A percentile compares a stretch with the other conserved stretches of the same genome.
Conservation (phyloP, 2,888 invertebrate species). For the Acronicta alni region DNA sequence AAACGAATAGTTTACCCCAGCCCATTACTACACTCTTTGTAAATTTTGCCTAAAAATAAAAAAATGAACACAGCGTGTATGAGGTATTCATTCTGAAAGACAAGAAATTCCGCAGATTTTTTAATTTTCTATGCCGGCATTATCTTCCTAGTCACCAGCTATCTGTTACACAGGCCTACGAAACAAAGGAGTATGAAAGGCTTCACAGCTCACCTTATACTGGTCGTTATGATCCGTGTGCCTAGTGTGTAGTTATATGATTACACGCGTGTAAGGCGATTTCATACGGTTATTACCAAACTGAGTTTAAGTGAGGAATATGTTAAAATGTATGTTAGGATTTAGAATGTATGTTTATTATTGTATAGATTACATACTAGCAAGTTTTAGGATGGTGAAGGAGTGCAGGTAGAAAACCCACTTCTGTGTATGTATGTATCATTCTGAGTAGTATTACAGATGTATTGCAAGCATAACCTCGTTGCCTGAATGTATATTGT, state of each 20-base stretch:
- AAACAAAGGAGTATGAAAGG: conserved; percentile 24
- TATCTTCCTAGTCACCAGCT: conserved; percentile 12
- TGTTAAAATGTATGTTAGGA: conserved; percentile 6
- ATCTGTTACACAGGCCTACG: conserved; percentile 17
- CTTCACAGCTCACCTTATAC: conserved; percentile 19
- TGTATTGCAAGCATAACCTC: too few species aligned
- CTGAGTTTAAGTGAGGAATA: conserved; percentile 23
- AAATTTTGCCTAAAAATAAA: conserved; percentile 14
- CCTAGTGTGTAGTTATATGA: conserved; percentile 36
- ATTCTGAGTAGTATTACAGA: too few species aligned
- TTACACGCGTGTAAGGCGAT: conserved; percentile 45
- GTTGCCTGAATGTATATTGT: too few species aligned
- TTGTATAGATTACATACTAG: conserved; percentile 5
- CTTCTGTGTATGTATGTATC: too few species aligned
- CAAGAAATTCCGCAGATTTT: conserved; percentile 47
- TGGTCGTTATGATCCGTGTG: conserved; percentile 22
- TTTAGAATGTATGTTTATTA: neutral
- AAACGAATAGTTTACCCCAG: neutral
- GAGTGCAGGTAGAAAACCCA: conserved; percentile 21
- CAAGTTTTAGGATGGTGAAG: conserved; percentile 1
- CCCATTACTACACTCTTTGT: conserved; percentile 13
- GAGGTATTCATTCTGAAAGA: neutral
- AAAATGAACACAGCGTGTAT: conserved; percentile 17
- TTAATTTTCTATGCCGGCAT: conserved; percentile 40
- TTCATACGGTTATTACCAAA: conserved; percentile 41